Conservation (phyloP, 2,797 vertebrate genomes). For the Borostomias antarcticus region DNA sequence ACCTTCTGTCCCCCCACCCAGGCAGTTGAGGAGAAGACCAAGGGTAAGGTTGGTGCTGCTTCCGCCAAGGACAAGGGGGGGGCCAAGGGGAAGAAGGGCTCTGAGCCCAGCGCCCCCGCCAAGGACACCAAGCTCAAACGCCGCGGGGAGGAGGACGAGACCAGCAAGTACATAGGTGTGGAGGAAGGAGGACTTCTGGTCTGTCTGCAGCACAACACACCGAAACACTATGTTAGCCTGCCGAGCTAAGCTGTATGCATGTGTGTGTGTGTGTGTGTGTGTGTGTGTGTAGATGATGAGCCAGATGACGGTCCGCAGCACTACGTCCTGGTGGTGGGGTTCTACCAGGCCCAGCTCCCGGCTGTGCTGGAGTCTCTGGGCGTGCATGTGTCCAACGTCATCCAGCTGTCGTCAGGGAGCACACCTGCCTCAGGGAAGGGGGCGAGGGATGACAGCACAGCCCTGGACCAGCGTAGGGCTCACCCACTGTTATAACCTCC, state of each 20-base stretch:
- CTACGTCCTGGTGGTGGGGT: slow-evolving; percentile 88
- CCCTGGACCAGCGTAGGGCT: not conserved
- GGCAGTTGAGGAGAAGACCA: slow-evolving; percentile 63
- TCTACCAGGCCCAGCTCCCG: slow-evolving; percentile 82
- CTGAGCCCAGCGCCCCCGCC: slow-evolving; percentile 26
- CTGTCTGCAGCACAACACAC: not conserved
- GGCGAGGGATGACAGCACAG: not conserved
- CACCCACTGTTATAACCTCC: no score
- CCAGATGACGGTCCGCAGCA: slow-evolving; percentile 89
- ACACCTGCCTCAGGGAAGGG: not conserved
- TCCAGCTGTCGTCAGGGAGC: slow-evolving; percentile 66
- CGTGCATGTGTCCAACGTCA: slow-evolving; percentile 83
- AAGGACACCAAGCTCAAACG: slow-evolving; percentile 80
- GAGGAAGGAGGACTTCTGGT: not conserved
- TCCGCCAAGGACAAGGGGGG: slow-evolving; percentile 68
- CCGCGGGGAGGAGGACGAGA: slow-evolving; percentile 76
- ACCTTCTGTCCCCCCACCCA: slow-evolving; percentile 41
- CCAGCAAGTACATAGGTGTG: slow-evolving; percentile 77
- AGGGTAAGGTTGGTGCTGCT: not conserved
- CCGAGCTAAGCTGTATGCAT: not conserved
- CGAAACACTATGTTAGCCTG: not conserved
- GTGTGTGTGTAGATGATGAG: slow-evolving; percentile 84
- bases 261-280: slow-evolving; percentile 14
- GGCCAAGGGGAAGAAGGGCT: slow-evolving; percentile 70
- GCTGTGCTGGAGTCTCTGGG: slow-evolving; percentile 78